Percentiles rank a stretch among this genome's conserved stretches.
phyloP scores from a whole-genome alignment of 2,797 vertebrate genomes.

The Pipistrellus kuhlii region DNA sequence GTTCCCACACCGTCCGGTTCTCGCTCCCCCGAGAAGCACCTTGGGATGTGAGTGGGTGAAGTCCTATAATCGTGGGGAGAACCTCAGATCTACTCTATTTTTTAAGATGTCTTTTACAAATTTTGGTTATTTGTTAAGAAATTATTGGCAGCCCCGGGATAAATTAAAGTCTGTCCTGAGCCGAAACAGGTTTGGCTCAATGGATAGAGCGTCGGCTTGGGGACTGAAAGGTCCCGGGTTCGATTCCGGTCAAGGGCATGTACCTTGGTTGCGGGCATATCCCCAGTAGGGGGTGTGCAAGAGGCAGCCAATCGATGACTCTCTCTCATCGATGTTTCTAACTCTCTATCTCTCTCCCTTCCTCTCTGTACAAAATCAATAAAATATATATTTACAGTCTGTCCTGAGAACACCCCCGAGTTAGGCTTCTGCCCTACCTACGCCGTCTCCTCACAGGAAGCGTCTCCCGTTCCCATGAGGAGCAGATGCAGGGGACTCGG shows the following conservation, averaged over 20 bases:
- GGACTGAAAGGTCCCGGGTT: too few species aligned
- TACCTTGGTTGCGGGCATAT: too few species aligned
- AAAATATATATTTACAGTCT: too few species aligned
- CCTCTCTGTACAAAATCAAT: too few species aligned
- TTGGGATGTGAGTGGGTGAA: neutral
- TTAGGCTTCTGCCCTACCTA: neutral
- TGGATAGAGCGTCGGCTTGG: too few species aligned
- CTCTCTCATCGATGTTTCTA: too few species aligned
- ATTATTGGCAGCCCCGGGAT: neutral
- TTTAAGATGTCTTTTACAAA: neutral
- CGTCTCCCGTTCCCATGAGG: neutral
- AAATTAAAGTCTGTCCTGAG: neutral
- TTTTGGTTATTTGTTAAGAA: neutral
- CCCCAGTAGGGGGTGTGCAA: too few species aligned
- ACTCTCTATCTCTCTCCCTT: too few species aligned
- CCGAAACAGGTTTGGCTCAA: too few species aligned
- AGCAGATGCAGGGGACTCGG: neutral
- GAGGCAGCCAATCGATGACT: too few species aligned
- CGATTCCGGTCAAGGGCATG: too few species aligned
- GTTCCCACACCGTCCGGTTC: neutral
- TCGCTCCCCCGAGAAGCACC: accelerated
- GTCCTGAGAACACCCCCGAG: neutral
- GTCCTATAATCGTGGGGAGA: neutral
- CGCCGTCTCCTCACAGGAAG: accelerated
- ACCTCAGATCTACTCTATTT: neutral